phyloP scores from a whole-genome alignment of 1,140 invertebrate genomes.

The Drosophila sturtevanti region DNA sequence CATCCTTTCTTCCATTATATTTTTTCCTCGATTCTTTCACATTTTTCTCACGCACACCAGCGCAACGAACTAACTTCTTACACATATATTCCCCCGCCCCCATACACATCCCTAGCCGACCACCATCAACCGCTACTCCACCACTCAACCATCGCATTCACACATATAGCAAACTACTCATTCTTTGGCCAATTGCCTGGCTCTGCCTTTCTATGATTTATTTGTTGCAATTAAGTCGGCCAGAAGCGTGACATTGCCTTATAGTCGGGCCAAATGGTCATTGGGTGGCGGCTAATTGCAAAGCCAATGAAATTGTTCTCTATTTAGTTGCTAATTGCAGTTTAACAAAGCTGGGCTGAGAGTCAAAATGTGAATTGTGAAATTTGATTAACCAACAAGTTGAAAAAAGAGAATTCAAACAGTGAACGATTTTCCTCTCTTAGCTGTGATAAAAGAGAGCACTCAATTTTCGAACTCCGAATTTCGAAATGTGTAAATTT shows the following conservation, averaged over 20 bases:
- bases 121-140: not conserved
- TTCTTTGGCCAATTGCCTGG: not conserved
- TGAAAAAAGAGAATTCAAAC: not conserved
- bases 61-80: not conserved
- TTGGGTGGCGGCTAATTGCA: slow-evolving; percentile 5
- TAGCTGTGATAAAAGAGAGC: slow-evolving; percentile 20
- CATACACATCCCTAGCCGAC: too few species aligned
- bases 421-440: not conserved
- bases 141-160: not conserved
- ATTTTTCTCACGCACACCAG: slow-evolving; percentile 62
- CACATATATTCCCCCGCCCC: too few species aligned
- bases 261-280: slow-evolving; percentile 7
- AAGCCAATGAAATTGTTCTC: slow-evolving; percentile 17
- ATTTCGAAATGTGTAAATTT: slow-evolving; percentile 78
- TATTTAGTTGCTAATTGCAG: slow-evolving; percentile 1
- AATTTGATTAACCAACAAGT: slow-evolving; percentile 45
- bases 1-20: not conserved
- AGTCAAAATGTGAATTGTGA: slow-evolving; percentile 14
- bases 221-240: slow-evolving; percentile 73
- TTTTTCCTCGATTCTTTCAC: slow-evolving; percentile 42
- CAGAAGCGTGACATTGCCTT: slow-evolving; percentile 43
- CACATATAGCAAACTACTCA: not conserved
- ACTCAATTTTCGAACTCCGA: slow-evolving; percentile 67
- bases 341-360: not conserved
- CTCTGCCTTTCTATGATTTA: slow-evolving; percentile 55